Conservation (phyloP, 2,113 vertebrate genomes). For the Pseudorasbora parva region DNA sequence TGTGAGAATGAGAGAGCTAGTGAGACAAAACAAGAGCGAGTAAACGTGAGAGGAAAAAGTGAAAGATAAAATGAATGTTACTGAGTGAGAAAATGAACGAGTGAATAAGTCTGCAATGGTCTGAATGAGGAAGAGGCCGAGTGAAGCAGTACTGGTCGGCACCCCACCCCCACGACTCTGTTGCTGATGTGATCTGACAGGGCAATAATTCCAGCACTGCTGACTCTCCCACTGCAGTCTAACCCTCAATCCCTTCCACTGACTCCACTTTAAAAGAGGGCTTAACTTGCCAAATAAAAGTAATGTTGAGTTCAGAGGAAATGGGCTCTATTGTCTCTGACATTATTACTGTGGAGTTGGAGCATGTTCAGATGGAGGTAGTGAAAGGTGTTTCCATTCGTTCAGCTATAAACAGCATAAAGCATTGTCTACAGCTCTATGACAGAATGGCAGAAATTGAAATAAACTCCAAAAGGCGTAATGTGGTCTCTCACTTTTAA, state of each 20-base stretch:
- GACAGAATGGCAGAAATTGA: conserved; percentile 3
- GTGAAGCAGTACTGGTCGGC: neutral
- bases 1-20: neutral
- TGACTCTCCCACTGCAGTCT: conserved; percentile 31
- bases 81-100: neutral
- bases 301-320: conserved; percentile 29
- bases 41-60: neutral
- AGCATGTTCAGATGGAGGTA: neutral
- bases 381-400: neutral
- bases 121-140: neutral
- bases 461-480: neutral
- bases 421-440: neutral
- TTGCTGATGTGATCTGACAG: conserved; percentile 47
- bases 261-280: conserved; percentile 38
- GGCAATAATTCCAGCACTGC: conserved; percentile 44
- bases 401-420: conserved; percentile 24
- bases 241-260: conserved; percentile 17
- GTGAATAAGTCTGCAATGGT: conserved; percentile 9
- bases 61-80: neutral
- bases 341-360: conserved; percentile 15
- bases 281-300: conserved; percentile 41
- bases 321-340: conserved; percentile 36
- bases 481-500: conserved; percentile 7
- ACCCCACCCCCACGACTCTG: neutral
- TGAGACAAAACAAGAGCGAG: neutral